Conservation (phyloP, 1,140 invertebrate genomes). For the Idris sp. region DNA sequence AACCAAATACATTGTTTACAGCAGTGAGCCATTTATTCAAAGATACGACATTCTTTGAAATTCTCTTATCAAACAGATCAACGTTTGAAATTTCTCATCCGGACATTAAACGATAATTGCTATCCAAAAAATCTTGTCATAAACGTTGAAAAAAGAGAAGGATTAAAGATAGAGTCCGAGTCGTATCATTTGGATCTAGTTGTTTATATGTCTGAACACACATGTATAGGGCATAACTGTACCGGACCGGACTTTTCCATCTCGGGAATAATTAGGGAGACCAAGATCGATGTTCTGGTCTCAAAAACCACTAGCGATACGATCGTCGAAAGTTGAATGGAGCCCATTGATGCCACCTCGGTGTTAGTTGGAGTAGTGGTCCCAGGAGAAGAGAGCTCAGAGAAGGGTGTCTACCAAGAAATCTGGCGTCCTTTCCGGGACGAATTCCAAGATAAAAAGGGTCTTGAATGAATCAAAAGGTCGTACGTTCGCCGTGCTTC, state of each 20-base stretch:
- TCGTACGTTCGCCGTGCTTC: conserved; percentile 53
- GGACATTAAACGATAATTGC: conserved; percentile 46
- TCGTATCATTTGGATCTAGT: conserved; percentile 40
- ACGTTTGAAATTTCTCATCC: conserved; percentile 25
- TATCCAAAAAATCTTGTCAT: conserved; percentile 47
- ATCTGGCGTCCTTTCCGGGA: conserved; percentile 78
- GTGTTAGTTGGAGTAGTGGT: conserved; percentile 57
- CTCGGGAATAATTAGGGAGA: conserved; percentile 78
- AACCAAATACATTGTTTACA: conserved; percentile 13
- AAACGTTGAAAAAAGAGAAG: conserved; percentile 28
- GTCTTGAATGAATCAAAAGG: conserved; percentile 78
- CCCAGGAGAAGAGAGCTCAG: conserved; percentile 33
- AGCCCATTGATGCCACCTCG: conserved; percentile 74
- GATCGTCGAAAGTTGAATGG: conserved; percentile 76
- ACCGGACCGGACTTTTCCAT: conserved; percentile 67
- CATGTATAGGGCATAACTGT: conserved; percentile 39
- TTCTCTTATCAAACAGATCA: conserved; percentile 32
- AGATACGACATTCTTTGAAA: conserved; percentile 5
- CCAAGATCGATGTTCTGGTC: conserved; percentile 76
- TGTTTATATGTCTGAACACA: conserved; percentile 42
- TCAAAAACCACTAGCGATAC: conserved; percentile 74
- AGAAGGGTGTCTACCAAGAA: conserved; percentile 73
- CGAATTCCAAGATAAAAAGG: conserved; percentile 78
- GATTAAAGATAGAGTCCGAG: not conserved
- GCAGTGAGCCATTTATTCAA: not conserved